A percentile compares a stretch with the other conserved stretches of the same genome.
Conservation (phyloP, 2,888 invertebrate species). For the Nomada flava region DNA sequence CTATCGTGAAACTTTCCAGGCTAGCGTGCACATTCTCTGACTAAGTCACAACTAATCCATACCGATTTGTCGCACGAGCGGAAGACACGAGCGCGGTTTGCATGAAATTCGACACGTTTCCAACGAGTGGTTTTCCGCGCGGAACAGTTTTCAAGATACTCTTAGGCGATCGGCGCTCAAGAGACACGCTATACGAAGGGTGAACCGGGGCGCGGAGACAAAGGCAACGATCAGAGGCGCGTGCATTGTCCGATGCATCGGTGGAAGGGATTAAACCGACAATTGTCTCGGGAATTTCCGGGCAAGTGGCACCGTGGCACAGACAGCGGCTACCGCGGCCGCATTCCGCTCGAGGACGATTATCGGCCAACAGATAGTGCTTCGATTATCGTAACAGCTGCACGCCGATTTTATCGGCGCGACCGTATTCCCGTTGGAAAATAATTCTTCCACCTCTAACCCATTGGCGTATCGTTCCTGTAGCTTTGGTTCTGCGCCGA, state of each 20-base stretch:
- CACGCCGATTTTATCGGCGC: conserved; percentile 8
- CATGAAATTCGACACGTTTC: conserved; percentile 7
- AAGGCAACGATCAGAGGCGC: conserved; percentile 4
- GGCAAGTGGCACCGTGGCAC: conserved; percentile 33
- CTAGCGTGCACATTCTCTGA: background rate
- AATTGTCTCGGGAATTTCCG: conserved; percentile 52
- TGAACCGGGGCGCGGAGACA: background rate
- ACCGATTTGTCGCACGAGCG: background rate
- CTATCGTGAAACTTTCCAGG: conserved; percentile 10
- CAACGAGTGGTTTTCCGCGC: background rate
- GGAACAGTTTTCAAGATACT: conserved; percentile 5
- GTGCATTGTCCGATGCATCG: conserved; percentile 22
- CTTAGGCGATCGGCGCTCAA: background rate
- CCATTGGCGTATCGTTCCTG: background rate
- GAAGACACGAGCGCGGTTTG: background rate
- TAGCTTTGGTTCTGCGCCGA: background rate
- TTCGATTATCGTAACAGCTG: conserved; percentile 37
- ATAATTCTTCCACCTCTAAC: conserved; percentile 8
- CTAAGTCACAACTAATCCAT: conserved; percentile 14
- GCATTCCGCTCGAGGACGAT: conserved; percentile 22
- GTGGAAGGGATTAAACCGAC: conserved; percentile 21
- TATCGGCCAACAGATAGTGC: conserved; percentile 37
- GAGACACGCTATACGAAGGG: background rate
- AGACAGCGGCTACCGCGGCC: conserved; percentile 13
- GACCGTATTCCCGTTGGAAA: background rate